Base-by-base conservation (phyloP, 2,888 invertebrate species). In the Eupithecia insigniata region DNA sequence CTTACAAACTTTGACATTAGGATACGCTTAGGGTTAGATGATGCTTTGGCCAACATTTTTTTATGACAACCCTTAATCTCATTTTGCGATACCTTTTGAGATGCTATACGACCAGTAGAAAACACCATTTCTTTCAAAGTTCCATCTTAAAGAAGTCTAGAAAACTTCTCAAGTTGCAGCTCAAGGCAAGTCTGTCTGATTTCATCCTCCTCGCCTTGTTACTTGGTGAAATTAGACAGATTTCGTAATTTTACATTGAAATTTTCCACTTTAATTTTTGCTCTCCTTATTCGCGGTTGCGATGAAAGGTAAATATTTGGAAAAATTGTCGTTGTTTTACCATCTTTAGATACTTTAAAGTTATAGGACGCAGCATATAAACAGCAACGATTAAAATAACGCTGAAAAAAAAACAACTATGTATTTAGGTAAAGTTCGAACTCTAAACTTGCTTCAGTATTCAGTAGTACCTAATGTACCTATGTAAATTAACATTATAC, bases 201-300 rank as follows among this genome's bases (percentile, higher is more conserved):
- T 71, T 74, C 70, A 66, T 68, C 66, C 68, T 30, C 36, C 66
- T 74, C 69, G 71, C 36, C 66, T 74, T 67, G 71, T 69, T 68
- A 66, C 68, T 61, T 69, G 70, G 69, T 72, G 70, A 74, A 79
- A 71, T 79, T 77, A 75, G 76, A 71, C 76, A 69, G 76, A 73
- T 76, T 72, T 75, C 72, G 77, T 73, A 71, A 75, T 75, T 73
- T 77, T 76, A 72, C 68, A 70, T 75, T 76, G 75, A 79, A 78
- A 79, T 79, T 78, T 78, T 78, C 74, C 67, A 72, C 73, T 66
- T 76, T 74, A 75, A 78, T 79, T 77, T 76, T 78, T 73, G 72
- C 71, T 66, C 69, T 70, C 65, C 73, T 74, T 74, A 77, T 76
- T 78, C 73, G 62, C 75, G 65, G 68, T 70, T 72, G 58, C 16